phyloP scores from a whole-genome alignment of 1,140 invertebrate genomes.

The Gryon sp. region DNA sequence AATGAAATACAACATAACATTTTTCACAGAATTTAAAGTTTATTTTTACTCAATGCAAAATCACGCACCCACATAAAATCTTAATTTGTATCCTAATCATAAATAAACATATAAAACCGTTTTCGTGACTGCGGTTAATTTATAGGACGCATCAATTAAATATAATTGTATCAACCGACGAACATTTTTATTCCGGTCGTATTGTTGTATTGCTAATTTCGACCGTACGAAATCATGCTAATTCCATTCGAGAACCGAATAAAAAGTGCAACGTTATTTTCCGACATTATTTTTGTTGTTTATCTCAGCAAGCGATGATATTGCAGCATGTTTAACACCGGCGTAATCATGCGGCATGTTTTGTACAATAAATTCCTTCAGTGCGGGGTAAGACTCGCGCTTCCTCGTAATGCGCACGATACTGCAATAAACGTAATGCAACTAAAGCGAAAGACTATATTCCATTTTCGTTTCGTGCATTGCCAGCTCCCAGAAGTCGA shows the following conservation, averaged over 20 bases:
- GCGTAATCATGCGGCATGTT: conserved; percentile 59
- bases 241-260: conserved; percentile 37
- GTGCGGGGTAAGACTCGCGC: conserved; percentile 59
- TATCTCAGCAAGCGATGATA: conserved; percentile 55
- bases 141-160: conserved; percentile 18
- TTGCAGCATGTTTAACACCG: conserved; percentile 64
- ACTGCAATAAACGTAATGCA: conserved; percentile 67
- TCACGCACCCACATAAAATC: conserved; percentile 1
- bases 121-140: conserved; percentile 7
- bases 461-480: conserved; percentile 58
- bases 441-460: conserved; percentile 64
- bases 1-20: no score
- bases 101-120: conserved; percentile 21
- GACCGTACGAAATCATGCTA: conserved; percentile 46
- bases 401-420: conserved; percentile 62
- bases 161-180: conserved; percentile 27
- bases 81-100: conserved; percentile 6
- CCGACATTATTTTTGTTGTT: conserved; percentile 51
- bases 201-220: conserved; percentile 43
- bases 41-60: no score
- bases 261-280: conserved; percentile 55
- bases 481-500: conserved; percentile 60
- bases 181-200: conserved; percentile 53
- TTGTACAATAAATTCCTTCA: conserved; percentile 64
- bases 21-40: no score